Percentiles rank a stretch among this genome's conserved stretches.
Evolutionary conservation across 2,113 vertebrate genomes (phyloP).

Genomic region (Limnothrissa miodon): DNA sequence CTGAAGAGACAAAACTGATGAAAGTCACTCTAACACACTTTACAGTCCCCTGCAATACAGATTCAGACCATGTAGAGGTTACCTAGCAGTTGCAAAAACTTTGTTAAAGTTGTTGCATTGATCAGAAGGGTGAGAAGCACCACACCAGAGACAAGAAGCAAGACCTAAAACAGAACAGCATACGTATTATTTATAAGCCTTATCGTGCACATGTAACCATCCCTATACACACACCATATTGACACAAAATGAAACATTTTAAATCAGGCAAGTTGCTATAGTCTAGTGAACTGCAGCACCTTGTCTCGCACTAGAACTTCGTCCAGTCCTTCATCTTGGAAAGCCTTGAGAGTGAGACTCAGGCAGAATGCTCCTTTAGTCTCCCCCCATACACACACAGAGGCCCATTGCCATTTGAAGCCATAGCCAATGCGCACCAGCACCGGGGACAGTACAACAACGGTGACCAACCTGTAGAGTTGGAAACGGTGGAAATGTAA

Average conservation of each 20-base stretch:
- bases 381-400: constrained; percentile 61
- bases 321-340: constrained; percentile 27
- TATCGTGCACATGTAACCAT: background rate
- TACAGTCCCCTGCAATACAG: background rate
- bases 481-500: background rate
- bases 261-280: background rate
- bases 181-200: background rate
- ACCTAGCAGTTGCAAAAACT: constrained; percentile 57
- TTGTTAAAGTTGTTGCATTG: constrained; percentile 59
- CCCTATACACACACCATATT: background rate
- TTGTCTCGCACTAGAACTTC: constrained; percentile 34
- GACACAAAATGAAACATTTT: background rate
- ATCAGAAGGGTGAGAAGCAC: constrained; percentile 58
- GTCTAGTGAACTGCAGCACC: constrained; percentile 6
- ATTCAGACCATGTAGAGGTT: constrained; percentile 36
- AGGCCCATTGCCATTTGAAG: constrained; percentile 64
- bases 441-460: constrained; percentile 58
- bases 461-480: constrained; percentile 50
- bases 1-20: constrained; percentile 46
- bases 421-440: constrained; percentile 57
- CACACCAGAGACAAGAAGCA: constrained; percentile 58
- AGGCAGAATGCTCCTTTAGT: constrained; percentile 61
- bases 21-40: background rate
- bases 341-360: constrained; percentile 55
- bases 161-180: constrained; percentile 54